Base-by-base conservation (phyloP, 2,888 invertebrate species). In the Caenorhabditis angaria region DNA sequence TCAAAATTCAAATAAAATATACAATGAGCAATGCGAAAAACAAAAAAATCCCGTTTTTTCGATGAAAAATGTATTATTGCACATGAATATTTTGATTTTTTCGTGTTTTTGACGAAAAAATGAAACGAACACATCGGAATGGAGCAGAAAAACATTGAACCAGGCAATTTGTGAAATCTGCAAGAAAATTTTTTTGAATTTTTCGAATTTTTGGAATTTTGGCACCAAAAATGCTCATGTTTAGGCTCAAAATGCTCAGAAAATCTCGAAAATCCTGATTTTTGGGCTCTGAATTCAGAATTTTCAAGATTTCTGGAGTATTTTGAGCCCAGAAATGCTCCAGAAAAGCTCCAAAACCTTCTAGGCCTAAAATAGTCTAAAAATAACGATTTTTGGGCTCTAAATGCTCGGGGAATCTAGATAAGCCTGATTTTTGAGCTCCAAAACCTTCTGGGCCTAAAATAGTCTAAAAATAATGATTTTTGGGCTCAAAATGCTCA, bases 61-160 rank as follows among this genome's bases (percentile, higher is more conserved):
- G n/a, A 27, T 29, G 29, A 29, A 28, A n/a, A n/a, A n/a, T n/a
- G n/a, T n/a, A n/a, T n/a, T n/a, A n/a, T n/a, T n/a, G n/a, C 12
- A 71, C 71, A 32, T 66, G 63, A 50, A 60, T 59, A 48, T 54
- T 58, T 41, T 41, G 50, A 32, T 64, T 63, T 41, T 64, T 67
- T 50, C 51, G 24, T 18, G 22, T 41, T 47, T 25, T 20, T 10
- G 10, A 51, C 29, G n/a, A 60, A 58, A 61, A 68, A 47, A 59
- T 59, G 1, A 57, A 5, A 50, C 68, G 41, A 51, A 22, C 20
- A 50, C 72, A 72, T 32, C 60, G 58, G 56, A 72, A 65, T 12
- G 72, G 72, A 32, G 68, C 65, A 6, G 68, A 61, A 1, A 72
- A 35, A n/a, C 72, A 72, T 35, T 59, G 56, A 20, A 72, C 72